Conservation (phyloP, 2,113 vertebrate genomes). For the Engystomops pustulosus region DNA sequence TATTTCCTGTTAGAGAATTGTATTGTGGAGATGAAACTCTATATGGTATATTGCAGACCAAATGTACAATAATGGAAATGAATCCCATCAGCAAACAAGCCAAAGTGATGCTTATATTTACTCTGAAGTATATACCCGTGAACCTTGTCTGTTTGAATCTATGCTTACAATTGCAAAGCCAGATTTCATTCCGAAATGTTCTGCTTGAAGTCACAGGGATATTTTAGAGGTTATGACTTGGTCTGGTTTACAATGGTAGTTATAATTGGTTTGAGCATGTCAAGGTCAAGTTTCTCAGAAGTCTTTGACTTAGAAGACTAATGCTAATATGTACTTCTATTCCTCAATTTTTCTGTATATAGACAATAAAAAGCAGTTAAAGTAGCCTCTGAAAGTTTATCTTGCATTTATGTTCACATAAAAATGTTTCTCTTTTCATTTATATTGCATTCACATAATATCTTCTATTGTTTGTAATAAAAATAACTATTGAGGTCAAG, state of each 20-base stretch:
- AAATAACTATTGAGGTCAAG: too few relatives aligned
- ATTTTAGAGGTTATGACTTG: conserved; percentile 10
- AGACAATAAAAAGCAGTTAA: too few relatives aligned
- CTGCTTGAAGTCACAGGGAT: conserved; percentile 14
- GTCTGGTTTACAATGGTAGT: background rate
- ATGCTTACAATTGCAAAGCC: background rate
- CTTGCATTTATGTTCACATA: too few relatives aligned
- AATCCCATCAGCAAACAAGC: conserved; percentile 5
- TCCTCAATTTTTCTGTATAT: too few relatives aligned
- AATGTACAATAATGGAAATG: background rate
- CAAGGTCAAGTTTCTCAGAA: background rate
- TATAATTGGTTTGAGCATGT: conserved; percentile 18
- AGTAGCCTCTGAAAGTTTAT: too few relatives aligned
- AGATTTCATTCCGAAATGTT: conserved; percentile 25
- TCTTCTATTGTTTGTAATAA: too few relatives aligned
- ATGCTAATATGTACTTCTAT: background rate
- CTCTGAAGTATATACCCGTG: background rate
- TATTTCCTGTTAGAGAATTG: background rate
- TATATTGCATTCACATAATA: too few relatives aligned
- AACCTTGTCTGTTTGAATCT: background rate
- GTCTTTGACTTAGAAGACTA: background rate
- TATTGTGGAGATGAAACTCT: background rate
- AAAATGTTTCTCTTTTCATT: too few relatives aligned
- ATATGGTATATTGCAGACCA: background rate
- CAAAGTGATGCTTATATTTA: background rate